A percentile compares a stretch with the other conserved stretches of the same genome.
Evolutionary conservation across 2,113 vertebrate species (phyloP).

Genomic region (Chamaea fasciata): DNA sequence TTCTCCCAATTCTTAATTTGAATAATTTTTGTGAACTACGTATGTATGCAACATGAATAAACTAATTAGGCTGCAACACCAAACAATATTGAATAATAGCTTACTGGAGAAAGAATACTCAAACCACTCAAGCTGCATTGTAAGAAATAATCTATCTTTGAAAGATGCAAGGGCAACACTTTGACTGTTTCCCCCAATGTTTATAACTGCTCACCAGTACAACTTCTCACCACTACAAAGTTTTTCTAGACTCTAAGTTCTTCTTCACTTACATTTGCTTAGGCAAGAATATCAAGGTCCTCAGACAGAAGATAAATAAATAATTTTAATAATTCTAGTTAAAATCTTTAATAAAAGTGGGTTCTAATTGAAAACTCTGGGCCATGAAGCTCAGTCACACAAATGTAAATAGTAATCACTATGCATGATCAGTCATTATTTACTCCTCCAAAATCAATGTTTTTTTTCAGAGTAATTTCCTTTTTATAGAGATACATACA

Average conservation of each 20-base stretch:
- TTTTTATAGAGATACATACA: constrained; percentile 69
- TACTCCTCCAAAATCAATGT: not conserved
- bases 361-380: not conserved
- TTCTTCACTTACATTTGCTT: not conserved
- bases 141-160: not conserved
- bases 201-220: not conserved
- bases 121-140: no score
- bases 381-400: not conserved
- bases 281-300: not conserved
- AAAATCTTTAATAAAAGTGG: not conserved
- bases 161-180: not conserved
- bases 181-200: not conserved
- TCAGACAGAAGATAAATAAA: not conserved
- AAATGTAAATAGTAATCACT: not conserved
- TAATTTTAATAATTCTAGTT: not conserved
- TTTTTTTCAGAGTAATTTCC: not conserved
- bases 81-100: not conserved
- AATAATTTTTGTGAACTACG: not conserved
- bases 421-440: not conserved
- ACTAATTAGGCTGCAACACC: not conserved
- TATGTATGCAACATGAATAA: not conserved
- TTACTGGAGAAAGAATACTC: not conserved
- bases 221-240: not conserved
- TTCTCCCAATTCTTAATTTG: not conserved
- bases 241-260: not conserved